Evolutionary conservation across 2,797 vertebrate species (phyloP).

Genomic region (Prunella strophiata): DNA sequence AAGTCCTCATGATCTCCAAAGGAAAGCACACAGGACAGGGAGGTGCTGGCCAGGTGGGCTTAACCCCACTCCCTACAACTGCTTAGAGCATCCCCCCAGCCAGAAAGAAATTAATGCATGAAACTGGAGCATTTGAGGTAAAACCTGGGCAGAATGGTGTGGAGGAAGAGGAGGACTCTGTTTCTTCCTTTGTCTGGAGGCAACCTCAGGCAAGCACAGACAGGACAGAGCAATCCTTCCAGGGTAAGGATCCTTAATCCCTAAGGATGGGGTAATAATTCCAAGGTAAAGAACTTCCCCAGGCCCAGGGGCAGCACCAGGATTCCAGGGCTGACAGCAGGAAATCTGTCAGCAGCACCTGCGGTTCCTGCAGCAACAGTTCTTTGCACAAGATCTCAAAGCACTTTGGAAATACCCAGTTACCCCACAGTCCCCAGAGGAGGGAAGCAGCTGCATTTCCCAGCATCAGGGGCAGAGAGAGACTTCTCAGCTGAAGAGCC

Average conservation of each 20-base stretch:
- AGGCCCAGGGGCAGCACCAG: neutral
- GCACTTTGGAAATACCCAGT: constrained; percentile 12
- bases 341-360: neutral
- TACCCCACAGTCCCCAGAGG: neutral
- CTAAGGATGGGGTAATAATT: neutral
- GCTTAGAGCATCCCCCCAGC: neutral
- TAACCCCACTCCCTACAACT: rapidly evolving
- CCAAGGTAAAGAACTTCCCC: neutral
- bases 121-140: neutral
- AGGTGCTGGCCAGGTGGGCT: neutral
- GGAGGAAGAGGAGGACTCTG: neutral
- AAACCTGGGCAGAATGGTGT: neutral
- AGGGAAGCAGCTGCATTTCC: neutral
- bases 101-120: neutral
- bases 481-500: neutral
- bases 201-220: neutral
- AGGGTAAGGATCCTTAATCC: neutral
- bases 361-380: neutral
- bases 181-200: neutral
- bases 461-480: neutral
- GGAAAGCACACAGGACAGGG: neutral
- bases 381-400: neutral
- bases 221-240: neutral
- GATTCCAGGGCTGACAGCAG: neutral
- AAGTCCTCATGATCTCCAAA: neutral